A percentile compares a stretch with the other conserved stretches of the same genome.
These are phyloP conservation scores for Aspiorhynchus laticeps DNA, from an alignment of 2,113 vertebrate species.

Conservation along the genomic window DNA sequence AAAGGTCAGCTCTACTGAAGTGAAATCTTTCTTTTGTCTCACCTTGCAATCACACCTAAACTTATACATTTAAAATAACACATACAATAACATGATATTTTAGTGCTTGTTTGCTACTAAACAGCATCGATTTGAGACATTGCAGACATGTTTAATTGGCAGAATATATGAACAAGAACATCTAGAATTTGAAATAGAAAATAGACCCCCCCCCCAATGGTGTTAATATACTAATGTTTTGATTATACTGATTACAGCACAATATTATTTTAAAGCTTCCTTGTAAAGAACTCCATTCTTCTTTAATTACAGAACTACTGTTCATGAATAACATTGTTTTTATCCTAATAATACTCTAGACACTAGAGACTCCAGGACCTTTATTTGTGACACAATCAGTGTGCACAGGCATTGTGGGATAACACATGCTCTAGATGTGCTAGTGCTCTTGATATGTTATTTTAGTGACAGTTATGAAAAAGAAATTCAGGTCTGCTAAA, in stretches of 20 bases:
- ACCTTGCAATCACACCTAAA: background rate
- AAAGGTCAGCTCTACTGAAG: background rate
- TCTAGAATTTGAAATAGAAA: slow-evolving; percentile 21
- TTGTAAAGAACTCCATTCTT: background rate
- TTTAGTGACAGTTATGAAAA: background rate
- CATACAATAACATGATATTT: background rate
- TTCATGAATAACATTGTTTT: slow-evolving; percentile 7
- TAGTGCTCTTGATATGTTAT: slow-evolving; percentile 15
- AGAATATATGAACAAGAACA: background rate
- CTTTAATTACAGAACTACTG: background rate
- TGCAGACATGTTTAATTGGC: background rate
- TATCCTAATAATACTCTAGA: slow-evolving; percentile 21
- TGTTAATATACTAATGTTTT: slow-evolving; percentile 24
- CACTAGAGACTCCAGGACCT: background rate
- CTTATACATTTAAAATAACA: slow-evolving; percentile 3
- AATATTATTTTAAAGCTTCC: slow-evolving; percentile 18
- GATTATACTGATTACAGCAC: background rate
- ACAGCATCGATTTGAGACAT: background rate
- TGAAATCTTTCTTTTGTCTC: background rate
- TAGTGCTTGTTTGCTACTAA: background rate
- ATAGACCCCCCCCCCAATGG: slow-evolving; percentile 7
- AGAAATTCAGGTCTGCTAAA: background rate
- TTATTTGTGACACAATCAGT: background rate
- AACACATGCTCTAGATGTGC: background rate
- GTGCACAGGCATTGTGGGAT: slow-evolving; percentile 11